phyloP scores from a whole-genome alignment of 2,797 vertebrate species.

The Pangasius krempfi region DNA sequence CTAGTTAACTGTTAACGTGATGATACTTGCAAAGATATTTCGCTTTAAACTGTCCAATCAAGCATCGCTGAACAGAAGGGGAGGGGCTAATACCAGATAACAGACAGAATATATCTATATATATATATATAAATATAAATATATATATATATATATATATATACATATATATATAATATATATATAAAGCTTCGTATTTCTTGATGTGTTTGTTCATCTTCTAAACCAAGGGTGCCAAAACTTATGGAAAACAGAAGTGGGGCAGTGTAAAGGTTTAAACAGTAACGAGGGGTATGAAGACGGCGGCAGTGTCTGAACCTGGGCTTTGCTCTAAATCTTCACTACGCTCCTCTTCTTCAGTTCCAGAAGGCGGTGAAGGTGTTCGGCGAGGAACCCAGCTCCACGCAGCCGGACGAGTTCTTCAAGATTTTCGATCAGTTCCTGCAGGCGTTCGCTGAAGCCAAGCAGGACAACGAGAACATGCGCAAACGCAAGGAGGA shows the following conservation, averaged over 20 bases:
- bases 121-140: no score
- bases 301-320: neutral
- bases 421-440: slow-evolving; percentile 91
- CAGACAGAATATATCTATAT: neutral
- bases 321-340: slow-evolving; percentile 18
- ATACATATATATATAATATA: no score
- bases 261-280: neutral
- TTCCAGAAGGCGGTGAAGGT: slow-evolving; percentile 82
- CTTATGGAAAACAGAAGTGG: neutral
- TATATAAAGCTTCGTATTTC: neutral
- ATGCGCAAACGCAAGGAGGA: slow-evolving; percentile 86
- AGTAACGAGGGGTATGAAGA: neutral
- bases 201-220: neutral
- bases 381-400: slow-evolving; percentile 82
- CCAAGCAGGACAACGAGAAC: slow-evolving; percentile 89
- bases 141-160: no score
- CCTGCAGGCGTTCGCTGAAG: slow-evolving; percentile 83
- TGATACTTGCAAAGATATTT: neutral
- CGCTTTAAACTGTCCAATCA: neutral
- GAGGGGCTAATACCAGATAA: neutral
- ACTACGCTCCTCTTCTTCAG: slow-evolving; percentile 60
- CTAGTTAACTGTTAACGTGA: neutral
- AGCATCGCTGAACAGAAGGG: neutral
- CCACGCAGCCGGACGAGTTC: slow-evolving; percentile 88
- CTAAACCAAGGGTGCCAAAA: neutral